These are phyloP conservation scores for Tortricodes alternella DNA, from an alignment of 2,888 invertebrate species.

Conservation along the genomic window DNA sequence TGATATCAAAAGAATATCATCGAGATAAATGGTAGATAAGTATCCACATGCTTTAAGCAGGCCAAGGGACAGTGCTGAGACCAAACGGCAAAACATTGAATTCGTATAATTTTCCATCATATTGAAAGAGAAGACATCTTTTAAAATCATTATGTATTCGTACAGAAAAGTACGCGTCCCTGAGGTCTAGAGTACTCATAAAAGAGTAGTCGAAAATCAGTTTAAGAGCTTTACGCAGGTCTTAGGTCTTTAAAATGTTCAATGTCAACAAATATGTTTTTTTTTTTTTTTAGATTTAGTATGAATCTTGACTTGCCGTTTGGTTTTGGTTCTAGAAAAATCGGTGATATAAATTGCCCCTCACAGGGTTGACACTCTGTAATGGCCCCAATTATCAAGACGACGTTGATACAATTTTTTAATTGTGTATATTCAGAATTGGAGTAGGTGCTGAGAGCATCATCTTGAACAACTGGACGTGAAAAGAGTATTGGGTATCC, in stretches of 20 bases:
- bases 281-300: conserved; percentile 22
- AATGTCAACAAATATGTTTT: conserved; percentile 26
- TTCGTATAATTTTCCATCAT: not conserved
- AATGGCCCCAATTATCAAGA: conserved; percentile 12
- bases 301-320: conserved; percentile 28
- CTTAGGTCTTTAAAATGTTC: conserved; percentile 32
- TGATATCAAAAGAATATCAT: not conserved
- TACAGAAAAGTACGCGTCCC: conserved; percentile 3
- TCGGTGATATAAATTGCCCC: conserved; percentile 25
- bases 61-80: not conserved
- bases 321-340: conserved; percentile 25
- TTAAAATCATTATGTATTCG: not conserved
- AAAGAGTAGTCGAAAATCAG: conserved; percentile 19
- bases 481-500: conserved; percentile 25
- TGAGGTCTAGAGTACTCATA: conserved; percentile 25
- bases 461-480: conserved; percentile 5
- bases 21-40: not conserved
- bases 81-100: conserved; percentile 15
- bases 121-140: not conserved
- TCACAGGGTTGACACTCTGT: conserved; percentile 19
- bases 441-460: not conserved
- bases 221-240: conserved; percentile 28
- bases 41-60: not conserved
- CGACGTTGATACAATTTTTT: not conserved
- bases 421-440: not conserved